Evolutionary conservation across 2,113 vertebrate species (phyloP), one percentile per base, ranked within the genome.

Genomic region (Phalacrocorax aristotelis): DNA sequence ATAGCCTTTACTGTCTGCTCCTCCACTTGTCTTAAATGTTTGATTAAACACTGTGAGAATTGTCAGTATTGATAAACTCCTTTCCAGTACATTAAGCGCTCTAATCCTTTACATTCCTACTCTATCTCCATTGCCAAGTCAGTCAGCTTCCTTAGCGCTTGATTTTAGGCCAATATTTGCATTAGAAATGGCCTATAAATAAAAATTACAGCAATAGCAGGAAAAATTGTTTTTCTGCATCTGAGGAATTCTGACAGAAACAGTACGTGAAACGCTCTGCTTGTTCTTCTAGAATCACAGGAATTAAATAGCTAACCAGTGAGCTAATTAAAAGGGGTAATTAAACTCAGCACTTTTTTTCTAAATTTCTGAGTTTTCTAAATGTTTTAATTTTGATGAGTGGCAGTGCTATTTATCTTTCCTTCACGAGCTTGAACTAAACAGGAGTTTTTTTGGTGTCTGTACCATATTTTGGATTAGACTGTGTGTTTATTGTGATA

Each of bases 61-160:
- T 98, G 98, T 98, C 98, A 97, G 95, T 98, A 98, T 97, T 87
- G 69, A 97, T 98, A 96, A 98, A 97, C 97, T 97, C 97, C 97
- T 97, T 97, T 97, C 97, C 97, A 96, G 92, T 93, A 96, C 97
- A 98, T 98, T 98, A 96, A 97, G 94, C 96, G 62, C 83, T 89
- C 90, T 98, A 98, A 98, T 98, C 97, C 97, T 97, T 97, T 90
- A 93, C 96, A 97, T 98, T 98, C 98, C 95, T 97, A 85, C 82
- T 57, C 85, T 13, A 71, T 96, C 96, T 95, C 93, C 78, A 89
- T 89, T 95, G 88, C 95, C 87, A 87, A 89, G 75, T 80, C 60
- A 81, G 80, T 84, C 76, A 48, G 81, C 93, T 95, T 93, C 92
- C 85, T 96, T 83, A 70, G 65, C 57, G 68, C 83, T 96, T 94